phyloP scores from a whole-genome alignment of 2,797 vertebrate genomes.

The Glossophaga mutica region DNA sequence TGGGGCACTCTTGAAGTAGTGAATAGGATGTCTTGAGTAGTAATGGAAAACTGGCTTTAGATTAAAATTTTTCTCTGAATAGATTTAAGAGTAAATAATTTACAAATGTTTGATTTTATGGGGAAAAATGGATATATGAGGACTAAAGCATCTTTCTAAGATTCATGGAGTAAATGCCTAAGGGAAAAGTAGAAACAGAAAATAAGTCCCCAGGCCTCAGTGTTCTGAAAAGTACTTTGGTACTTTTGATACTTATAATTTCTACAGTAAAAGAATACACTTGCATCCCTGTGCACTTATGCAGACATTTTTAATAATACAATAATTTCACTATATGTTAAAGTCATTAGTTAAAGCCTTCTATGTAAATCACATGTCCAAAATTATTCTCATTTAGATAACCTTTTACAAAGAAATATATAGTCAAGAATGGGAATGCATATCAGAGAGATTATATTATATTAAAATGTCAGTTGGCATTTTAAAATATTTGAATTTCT shows the following conservation, averaged over 20 bases:
- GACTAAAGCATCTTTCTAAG: not conserved
- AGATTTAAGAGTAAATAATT: constrained; percentile 8
- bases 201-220: not conserved
- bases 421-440: not conserved
- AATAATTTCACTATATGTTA: not conserved
- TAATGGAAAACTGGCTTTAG: not conserved
- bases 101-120: not conserved
- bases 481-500: constrained; percentile 12
- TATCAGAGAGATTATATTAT: not conserved
- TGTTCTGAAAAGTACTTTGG: not conserved
- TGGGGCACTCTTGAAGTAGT: not conserved
- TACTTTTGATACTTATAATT: not conserved
- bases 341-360: not conserved
- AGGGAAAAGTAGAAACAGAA: not conserved
- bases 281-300: not conserved
- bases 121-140: not conserved
- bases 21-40: not conserved
- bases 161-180: not conserved
- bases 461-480: not conserved
- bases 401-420: not conserved
- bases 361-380: not conserved
- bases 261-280: not conserved
- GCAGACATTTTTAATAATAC: not conserved
- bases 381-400: not conserved
- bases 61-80: not conserved